These are phyloP conservation scores for Hermatobates lingyangjiaoensis DNA, from an alignment of 1,140 invertebrate species.

Conservation along the genomic window DNA sequence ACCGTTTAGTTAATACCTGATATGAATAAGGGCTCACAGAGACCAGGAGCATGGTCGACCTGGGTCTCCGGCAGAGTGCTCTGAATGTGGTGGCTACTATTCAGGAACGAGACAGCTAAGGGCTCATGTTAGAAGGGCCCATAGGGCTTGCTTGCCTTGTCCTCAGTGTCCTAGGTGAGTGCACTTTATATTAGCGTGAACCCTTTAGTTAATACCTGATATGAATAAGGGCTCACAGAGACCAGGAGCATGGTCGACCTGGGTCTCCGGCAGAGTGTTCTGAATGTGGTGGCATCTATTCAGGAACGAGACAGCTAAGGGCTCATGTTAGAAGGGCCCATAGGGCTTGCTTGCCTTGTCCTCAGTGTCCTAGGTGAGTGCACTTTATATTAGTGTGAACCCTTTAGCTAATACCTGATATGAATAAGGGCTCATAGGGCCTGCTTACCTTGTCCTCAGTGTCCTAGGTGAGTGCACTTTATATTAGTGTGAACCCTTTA, in stretches of 20 bases:
- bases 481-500: not conserved
- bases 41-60: too few relatives aligned
- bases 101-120: not conserved
- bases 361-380: not conserved
- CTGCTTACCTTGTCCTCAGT: too few relatives aligned
- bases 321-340: not conserved
- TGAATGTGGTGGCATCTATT: not conserved
- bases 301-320: not conserved
- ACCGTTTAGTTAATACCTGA: too few relatives aligned
- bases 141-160: not conserved
- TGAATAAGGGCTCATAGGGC: too few relatives aligned
- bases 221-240: too few relatives aligned
- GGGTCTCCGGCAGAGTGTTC: not conserved
- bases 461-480: not conserved
- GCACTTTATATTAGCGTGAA: too few relatives aligned
- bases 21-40: too few relatives aligned
- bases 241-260: too few relatives aligned
- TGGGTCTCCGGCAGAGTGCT: not conserved
- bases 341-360: not conserved
- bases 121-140: not conserved
- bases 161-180: not conserved
- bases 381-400: too few relatives aligned
- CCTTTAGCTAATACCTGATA: too few relatives aligned
- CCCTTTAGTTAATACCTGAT: too few relatives aligned
- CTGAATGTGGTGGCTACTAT: not conserved